Base-by-base conservation (phyloP, 2,113 vertebrate species). In the Orientallactaga bullata region DNA sequence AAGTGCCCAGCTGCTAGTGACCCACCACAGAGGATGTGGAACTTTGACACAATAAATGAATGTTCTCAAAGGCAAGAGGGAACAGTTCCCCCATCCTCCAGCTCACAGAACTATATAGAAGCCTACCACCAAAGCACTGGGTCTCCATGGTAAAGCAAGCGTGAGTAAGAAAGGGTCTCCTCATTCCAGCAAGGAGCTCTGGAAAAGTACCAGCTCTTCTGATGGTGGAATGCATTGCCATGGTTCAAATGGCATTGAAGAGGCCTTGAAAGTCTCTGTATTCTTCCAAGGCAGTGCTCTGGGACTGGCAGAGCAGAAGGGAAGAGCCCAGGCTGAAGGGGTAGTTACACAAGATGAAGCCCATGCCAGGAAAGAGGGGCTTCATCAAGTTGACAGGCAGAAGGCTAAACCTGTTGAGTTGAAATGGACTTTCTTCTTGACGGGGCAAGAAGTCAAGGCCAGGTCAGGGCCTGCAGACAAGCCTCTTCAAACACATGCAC, bases 361-460 rank as follows among this genome's bases (percentile, higher is more conserved):
- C 99, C 98, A 99, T 97, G 55, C 98, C 98, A 26, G 99, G 99
- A 69, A 99, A 98, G 42, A 99, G 98, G 98, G 99, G 99, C 92
- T 98, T 99, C 80, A 98, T 98, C 94, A 99, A 98, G 96, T 98
- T 99, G 97, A 99, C 99, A 0, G 98, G 99, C 99, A 99, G 97
- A 99, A 99, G 96, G 99, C 99, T 0, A 99, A 99, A 92, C 98
- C 99, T 1, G 99, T 99, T 10, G 99, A 99, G 93, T 98, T 99
- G 98, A 99, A 99, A 96, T 99, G 99, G 61, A 99, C 99, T 98
- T 99, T 99, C 98, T 99, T 99, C 96, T 99, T 99, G 95, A 99
- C 99, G 0, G 99, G 99, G 97, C 99, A 99, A 96, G 98, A 98
- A 60, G 97, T 98, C 92, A 98, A 96, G 74, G 98, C 84, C 88